Percentiles rank a stretch among this genome's conserved stretches.
Evolutionary conservation across 2,797 vertebrate species (phyloP).

Genomic region (Cossypha niveicapilla): DNA sequence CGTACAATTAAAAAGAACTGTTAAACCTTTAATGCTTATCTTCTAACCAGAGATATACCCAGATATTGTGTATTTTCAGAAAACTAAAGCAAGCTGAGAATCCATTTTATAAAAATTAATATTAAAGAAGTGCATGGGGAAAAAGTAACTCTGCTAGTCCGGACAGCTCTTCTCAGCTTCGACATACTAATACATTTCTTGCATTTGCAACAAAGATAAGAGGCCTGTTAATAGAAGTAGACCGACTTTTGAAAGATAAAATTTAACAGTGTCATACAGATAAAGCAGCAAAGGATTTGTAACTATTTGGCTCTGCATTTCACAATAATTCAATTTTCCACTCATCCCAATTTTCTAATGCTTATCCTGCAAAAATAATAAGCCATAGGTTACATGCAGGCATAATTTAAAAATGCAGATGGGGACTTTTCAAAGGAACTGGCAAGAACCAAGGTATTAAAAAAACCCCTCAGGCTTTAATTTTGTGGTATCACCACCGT

Average conservation of each 20-base stretch:
- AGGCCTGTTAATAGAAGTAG: constrained; percentile 18
- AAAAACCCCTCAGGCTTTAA: not conserved
- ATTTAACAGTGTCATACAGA: not conserved
- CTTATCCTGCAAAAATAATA: constrained; percentile 28
- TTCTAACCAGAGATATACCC: not conserved
- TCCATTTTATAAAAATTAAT: not conserved
- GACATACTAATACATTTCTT: not conserved
- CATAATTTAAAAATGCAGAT: constrained; percentile 29
- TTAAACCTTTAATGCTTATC: not conserved
- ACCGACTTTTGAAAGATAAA: not conserved
- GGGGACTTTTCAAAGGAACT: not conserved
- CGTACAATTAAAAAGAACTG: not conserved
- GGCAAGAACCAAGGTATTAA: not conserved
- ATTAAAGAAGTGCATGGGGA: not conserved
- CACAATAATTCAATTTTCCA: constrained; percentile 12
- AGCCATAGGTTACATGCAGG: not conserved
- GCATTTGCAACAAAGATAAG: constrained; percentile 19
- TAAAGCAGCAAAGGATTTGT: not conserved
- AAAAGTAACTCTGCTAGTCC: not conserved
- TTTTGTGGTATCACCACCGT: not conserved
- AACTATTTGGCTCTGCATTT: not conserved
- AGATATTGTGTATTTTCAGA: not conserved
- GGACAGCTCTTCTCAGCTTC: not conserved
- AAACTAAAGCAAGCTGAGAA: not conserved
- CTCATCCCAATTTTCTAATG: not conserved